These are phyloP conservation scores for Paedocypris sp. DNA, from an alignment of 2,113 vertebrate genomes.

Conservation along the genomic window DNA sequence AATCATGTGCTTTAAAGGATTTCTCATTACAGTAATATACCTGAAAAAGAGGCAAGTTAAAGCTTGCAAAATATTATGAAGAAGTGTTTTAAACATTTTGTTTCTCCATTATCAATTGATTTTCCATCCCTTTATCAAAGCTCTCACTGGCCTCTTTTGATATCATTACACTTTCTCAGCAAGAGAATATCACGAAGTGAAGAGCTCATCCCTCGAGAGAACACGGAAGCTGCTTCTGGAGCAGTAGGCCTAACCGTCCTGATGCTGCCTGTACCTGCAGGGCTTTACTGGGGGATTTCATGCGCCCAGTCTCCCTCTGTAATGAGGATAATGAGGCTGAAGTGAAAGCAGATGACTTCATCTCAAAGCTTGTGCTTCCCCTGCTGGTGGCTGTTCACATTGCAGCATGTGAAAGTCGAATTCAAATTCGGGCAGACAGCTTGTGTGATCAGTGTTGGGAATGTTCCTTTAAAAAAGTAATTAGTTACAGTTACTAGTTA, in stretches of 20 bases:
- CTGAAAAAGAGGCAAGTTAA: too few species aligned
- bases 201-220: neutral
- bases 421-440: too few species aligned
- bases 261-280: neutral
- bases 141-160: neutral
- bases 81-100: too few species aligned
- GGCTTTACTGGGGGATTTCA: neutral
- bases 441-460: too few species aligned
- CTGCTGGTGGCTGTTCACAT: conserved; percentile 34
- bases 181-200: neutral
- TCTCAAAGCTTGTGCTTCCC: conserved; percentile 28
- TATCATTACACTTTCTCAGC: neutral
- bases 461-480: too few species aligned
- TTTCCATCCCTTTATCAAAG: conserved; percentile 13
- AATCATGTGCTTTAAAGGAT: too few species aligned
- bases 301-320: neutral
- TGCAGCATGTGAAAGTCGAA: too few species aligned
- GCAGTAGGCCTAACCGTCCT: too few species aligned
- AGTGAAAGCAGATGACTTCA: conserved; percentile 15
- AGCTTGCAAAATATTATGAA: too few species aligned
- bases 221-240: neutral
- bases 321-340: conserved; percentile 16
- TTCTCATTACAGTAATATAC: too few species aligned
- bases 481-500: too few species aligned
- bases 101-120: neutral